Evolutionary conservation across 2,113 vertebrate species (phyloP).

Genomic region (Nothocercus julius): DNA sequence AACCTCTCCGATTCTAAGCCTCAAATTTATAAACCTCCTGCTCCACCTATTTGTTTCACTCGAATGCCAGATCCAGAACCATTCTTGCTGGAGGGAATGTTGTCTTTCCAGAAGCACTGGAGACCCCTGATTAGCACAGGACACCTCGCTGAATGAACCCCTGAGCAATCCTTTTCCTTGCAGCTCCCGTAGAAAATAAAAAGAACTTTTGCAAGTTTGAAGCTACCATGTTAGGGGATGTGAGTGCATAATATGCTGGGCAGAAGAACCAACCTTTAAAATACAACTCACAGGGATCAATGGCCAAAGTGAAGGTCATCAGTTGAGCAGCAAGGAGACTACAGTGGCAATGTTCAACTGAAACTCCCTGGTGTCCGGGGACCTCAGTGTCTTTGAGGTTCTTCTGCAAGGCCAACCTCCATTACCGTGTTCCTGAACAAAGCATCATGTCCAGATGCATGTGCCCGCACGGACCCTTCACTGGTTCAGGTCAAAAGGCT

Average conservation of each 20-base stretch:
- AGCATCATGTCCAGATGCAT: background rate
- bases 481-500: background rate
- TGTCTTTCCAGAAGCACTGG: background rate
- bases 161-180: background rate
- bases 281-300: background rate
- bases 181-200: background rate
- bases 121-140: background rate
- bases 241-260: background rate
- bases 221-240: background rate
- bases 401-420: background rate
- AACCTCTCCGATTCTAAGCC: background rate
- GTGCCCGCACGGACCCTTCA: background rate
- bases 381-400: background rate
- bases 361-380: background rate
- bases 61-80: background rate
- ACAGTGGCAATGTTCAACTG: background rate
- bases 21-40: background rate
- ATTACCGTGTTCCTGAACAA: background rate
- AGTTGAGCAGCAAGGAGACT: background rate
- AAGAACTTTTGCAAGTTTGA: background rate
- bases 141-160: background rate
- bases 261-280: background rate
- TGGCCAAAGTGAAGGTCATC: background rate
- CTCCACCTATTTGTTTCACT: background rate
- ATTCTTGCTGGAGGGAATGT: background rate